A percentile compares a stretch with the other conserved stretches of the same genome.
Evolutionary conservation across 2,888 invertebrate species (phyloP).

Genomic region (Troglohyphantes excavatus): DNA sequence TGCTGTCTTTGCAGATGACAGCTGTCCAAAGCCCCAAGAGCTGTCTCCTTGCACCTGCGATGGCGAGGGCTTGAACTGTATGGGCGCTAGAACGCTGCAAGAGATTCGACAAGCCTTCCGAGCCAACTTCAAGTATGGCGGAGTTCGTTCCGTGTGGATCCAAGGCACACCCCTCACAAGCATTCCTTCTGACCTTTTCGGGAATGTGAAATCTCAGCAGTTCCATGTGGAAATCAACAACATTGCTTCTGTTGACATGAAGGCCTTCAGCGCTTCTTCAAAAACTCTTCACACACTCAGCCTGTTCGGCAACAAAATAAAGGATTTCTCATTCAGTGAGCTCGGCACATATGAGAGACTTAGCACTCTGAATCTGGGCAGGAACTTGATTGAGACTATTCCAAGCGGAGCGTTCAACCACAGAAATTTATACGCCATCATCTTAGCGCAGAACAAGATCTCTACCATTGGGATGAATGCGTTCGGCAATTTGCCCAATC

Average conservation of each 20-base stretch:
- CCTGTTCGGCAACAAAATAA: constrained; percentile 72
- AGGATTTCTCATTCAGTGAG: constrained; percentile 18
- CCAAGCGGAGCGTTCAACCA: constrained; percentile 58
- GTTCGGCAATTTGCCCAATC: constrained; percentile 33
- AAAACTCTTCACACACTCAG: constrained; percentile 45
- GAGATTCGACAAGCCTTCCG: constrained; percentile 62
- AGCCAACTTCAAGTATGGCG: constrained; percentile 68
- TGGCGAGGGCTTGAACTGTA: constrained; percentile 77
- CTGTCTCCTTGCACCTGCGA: constrained; percentile 77
- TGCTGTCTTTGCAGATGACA: constrained; percentile 46
- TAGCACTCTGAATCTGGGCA: constrained; percentile 50
- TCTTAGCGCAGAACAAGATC: constrained; percentile 68
- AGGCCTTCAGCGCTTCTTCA: constrained; percentile 49
- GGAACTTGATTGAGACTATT: constrained; percentile 52
- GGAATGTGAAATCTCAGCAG: constrained; percentile 50
- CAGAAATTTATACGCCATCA: constrained; percentile 22
- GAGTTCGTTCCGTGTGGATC: constrained; percentile 66
- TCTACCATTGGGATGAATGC: constrained; percentile 66
- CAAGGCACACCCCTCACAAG: constrained; percentile 71
- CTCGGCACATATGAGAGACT: constrained; percentile 20
- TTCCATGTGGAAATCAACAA: constrained; percentile 72
- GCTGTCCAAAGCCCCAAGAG: constrained; percentile 54
- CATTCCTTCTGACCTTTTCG: constrained; percentile 65
- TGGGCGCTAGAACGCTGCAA: constrained; percentile 39
- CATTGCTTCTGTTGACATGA: constrained; percentile 46